phyloP scores from a whole-genome alignment of 1,140 invertebrate genomes.

The Sinella curviseta region DNA sequence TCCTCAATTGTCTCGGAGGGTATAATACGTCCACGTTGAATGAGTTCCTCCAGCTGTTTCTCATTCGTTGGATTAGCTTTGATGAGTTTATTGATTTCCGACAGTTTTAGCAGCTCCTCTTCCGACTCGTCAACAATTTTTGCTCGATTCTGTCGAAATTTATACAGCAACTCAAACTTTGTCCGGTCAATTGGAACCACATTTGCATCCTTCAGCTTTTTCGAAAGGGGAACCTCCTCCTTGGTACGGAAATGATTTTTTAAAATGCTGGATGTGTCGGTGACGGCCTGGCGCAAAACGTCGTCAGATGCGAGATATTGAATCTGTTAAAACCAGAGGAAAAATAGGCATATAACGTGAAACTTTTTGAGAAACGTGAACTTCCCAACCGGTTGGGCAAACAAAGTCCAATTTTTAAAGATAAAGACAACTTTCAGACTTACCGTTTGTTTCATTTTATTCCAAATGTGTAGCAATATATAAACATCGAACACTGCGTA shows the following conservation, averaged over 20 bases:
- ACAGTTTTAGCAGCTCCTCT: neutral
- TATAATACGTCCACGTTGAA: neutral
- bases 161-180: neutral
- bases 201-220: too few species aligned
- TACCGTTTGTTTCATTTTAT: neutral
- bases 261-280: too few species aligned
- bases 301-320: too few species aligned
- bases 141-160: neutral
- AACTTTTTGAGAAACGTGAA: too few species aligned
- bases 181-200: too few species aligned
- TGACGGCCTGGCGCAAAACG: too few species aligned
- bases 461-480: neutral
- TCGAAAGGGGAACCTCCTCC: too few species aligned
- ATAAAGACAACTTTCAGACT: neutral
- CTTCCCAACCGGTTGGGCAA: too few species aligned
- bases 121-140: neutral
- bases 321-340: too few species aligned
- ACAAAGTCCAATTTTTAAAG: too few species aligned
- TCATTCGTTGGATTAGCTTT: neutral
- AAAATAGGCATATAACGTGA: too few species aligned
- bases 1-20: neutral
- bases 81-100: neutral
- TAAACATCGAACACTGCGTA: neutral
- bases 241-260: too few species aligned
- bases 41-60: neutral